Evolutionary conservation across 2,113 vertebrate genomes (phyloP).

Genomic region (Gallinago media): DNA sequence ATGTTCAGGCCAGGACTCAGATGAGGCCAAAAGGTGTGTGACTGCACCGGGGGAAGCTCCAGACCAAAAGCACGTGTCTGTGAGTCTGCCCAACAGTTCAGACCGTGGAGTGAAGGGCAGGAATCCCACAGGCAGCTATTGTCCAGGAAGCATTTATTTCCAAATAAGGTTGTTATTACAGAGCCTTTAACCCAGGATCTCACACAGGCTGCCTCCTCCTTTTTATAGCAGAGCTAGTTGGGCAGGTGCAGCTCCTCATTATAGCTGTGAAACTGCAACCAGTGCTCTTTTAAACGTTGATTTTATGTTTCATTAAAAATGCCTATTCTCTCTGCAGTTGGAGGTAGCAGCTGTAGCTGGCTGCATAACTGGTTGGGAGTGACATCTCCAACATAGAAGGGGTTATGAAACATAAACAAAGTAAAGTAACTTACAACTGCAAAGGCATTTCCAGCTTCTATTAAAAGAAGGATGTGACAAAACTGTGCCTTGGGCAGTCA

Average conservation of each 20-base stretch:
- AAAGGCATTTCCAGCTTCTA: neutral
- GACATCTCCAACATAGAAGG: neutral
- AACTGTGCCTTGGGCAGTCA: neutral
- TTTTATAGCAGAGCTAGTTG: neutral
- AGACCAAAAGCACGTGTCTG: neutral
- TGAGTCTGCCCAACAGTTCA: neutral
- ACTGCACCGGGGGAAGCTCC: neutral
- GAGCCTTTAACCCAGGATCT: neutral
- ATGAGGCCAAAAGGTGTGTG: neutral
- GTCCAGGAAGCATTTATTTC: neutral
- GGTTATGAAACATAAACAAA: slow-evolving; percentile 4
- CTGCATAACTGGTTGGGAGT: neutral
- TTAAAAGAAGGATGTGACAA: neutral
- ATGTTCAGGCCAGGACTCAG: neutral
- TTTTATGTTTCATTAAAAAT: neutral
- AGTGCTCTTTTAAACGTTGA: neutral
- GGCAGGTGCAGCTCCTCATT: neutral
- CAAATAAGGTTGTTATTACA: neutral
- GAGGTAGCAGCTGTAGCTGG: slow-evolving; percentile 24
- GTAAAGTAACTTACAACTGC: neutral
- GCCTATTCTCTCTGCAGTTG: neutral
- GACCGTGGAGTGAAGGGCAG: neutral
- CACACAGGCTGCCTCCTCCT: neutral
- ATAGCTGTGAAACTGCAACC: neutral
- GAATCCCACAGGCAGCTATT: neutral